phyloP scores from a whole-genome alignment of 1,140 invertebrate species.

The Bombus ignitus region DNA sequence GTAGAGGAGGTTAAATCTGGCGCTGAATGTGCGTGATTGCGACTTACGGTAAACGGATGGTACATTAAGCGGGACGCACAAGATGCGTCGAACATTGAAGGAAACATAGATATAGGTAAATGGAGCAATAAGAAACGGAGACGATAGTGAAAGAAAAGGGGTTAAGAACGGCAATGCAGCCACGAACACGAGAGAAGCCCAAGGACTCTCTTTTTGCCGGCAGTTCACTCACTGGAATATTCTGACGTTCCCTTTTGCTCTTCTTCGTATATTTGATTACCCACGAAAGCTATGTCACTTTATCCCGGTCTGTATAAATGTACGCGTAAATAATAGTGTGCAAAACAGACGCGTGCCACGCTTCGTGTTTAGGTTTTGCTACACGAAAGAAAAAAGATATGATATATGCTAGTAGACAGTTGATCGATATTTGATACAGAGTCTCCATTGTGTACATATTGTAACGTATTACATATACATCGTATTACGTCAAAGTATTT shows the following conservation, averaged over 20 bases:
- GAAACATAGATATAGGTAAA: background rate
- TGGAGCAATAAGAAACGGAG: constrained; percentile 19
- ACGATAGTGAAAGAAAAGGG: constrained; percentile 30
- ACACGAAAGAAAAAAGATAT: background rate
- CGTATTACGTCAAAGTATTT: background rate
- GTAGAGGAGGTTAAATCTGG: constrained; percentile 38
- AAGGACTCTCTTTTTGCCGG: constrained; percentile 68
- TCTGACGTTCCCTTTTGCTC: constrained; percentile 51
- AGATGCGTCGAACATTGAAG: constrained; percentile 28
- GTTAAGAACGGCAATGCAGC: constrained; percentile 71
- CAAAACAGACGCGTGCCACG: constrained; percentile 9
- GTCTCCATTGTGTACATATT: too few species aligned
- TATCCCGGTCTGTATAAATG: constrained; percentile 73
- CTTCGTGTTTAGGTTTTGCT: background rate
- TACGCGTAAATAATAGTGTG: constrained; percentile 71
- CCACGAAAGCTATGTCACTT: constrained; percentile 75
- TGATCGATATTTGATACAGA: too few species aligned
- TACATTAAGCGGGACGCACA: constrained; percentile 33
- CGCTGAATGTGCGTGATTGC: constrained; percentile 48
- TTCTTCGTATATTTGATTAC: constrained; percentile 1
- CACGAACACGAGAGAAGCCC: constrained; percentile 55
- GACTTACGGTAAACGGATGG: constrained; percentile 62
- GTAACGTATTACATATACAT: too few species aligned
- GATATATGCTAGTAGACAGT: background rate
- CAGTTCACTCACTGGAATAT: constrained; percentile 54